Evolutionary conservation across 2,888 invertebrate genomes (phyloP).

Genomic region (Xylophagus ater): DNA sequence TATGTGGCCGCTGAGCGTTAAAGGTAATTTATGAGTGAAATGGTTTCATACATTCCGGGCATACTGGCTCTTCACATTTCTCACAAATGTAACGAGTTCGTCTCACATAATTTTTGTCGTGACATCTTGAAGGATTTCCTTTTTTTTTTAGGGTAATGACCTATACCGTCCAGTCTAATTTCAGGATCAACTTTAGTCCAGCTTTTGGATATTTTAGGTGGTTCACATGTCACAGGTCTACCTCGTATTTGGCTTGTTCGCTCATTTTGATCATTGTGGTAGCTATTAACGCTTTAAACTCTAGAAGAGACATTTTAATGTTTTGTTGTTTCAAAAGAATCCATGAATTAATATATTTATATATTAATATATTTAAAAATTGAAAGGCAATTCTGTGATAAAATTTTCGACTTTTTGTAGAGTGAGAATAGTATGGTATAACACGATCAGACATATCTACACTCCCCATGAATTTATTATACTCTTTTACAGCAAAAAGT

Average conservation of each 20-base stretch:
- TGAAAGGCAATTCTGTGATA: too few species aligned
- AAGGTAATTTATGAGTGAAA: too few species aligned
- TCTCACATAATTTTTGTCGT: constrained; percentile 5
- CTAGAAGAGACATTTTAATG: constrained; percentile 1
- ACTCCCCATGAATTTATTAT: too few species aligned
- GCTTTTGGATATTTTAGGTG: constrained; percentile 3
- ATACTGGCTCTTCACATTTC: too few species aligned
- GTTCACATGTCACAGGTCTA: constrained; percentile 3
- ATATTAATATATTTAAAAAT: background rate
- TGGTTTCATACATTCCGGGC: too few species aligned
- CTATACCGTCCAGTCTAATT: constrained; percentile 4
- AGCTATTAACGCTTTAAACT: constrained; percentile 2
- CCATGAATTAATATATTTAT: constrained; percentile 4
- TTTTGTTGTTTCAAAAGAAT: constrained; percentile 1
- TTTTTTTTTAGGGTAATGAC: constrained; percentile 1
- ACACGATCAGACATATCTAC: too few species aligned
- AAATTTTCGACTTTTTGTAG: too few species aligned
- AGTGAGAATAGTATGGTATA: too few species aligned
- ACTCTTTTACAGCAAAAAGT: too few species aligned
- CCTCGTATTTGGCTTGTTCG: constrained; percentile 6
- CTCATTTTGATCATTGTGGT: constrained; percentile 5
- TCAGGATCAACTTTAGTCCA: constrained; percentile 4
- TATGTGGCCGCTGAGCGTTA: too few species aligned
- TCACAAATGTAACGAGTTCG: constrained; percentile 7
- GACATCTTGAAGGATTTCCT: constrained; percentile 5